Evolutionary conservation across 2,797 vertebrate species (phyloP).

Genomic region (Phalanger gymnotis): DNA sequence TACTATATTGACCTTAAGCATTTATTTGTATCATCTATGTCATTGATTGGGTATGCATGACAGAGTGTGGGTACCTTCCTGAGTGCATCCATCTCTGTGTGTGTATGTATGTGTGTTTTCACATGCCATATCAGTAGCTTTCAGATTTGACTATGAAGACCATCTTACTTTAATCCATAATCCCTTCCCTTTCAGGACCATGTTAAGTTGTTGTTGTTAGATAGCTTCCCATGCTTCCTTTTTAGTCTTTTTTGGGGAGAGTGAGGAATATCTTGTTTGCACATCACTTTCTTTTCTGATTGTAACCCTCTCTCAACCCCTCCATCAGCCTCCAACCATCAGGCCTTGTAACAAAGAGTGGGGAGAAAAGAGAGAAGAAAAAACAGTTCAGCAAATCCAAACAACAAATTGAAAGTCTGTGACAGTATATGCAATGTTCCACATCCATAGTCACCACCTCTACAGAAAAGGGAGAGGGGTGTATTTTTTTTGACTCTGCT

Average conservation of each 20-base stretch:
- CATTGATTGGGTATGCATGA: background rate
- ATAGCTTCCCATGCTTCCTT: background rate
- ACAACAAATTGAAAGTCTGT: background rate
- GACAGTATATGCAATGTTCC: background rate
- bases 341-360: background rate
- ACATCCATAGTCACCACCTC: background rate
- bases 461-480: background rate
- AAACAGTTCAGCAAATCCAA: background rate
- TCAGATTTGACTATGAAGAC: background rate
- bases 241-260: background rate
- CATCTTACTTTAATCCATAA: background rate
- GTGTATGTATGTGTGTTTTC: background rate
- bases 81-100: background rate
- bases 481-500: background rate
- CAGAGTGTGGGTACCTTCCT: background rate
- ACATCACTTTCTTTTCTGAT: background rate
- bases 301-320: background rate
- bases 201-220: background rate
- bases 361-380: background rate
- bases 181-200: background rate
- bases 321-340: background rate
- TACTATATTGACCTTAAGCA: background rate
- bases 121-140: background rate
- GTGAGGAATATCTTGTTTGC: background rate
- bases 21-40: background rate